Evolutionary conservation across 2,797 vertebrate genomes (phyloP).

Genomic region (Uromys caudimaculatus): DNA sequence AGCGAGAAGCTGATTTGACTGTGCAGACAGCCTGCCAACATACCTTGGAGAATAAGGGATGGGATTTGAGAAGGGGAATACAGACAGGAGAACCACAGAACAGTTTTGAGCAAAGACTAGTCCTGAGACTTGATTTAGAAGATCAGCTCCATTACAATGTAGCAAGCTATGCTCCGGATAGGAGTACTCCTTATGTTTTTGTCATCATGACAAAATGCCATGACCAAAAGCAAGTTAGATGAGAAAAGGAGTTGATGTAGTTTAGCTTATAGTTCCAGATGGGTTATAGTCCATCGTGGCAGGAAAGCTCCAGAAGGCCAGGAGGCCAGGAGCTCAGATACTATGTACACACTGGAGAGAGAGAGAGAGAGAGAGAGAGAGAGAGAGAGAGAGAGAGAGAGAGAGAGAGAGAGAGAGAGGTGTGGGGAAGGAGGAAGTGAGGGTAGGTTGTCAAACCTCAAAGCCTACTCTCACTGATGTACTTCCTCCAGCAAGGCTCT

Average conservation of each 20-base stretch:
- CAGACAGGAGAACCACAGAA: neutral
- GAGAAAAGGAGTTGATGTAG: neutral
- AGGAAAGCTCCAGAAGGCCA: neutral
- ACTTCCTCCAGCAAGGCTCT: neutral
- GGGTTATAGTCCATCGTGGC: neutral
- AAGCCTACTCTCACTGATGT: neutral
- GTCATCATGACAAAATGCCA: neutral
- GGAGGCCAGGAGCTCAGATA: neutral
- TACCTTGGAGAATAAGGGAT: neutral
- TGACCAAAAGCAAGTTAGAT: neutral
- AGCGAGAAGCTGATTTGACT: neutral
- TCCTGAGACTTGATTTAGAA: neutral
- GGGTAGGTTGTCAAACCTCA: too few species aligned
- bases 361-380: neutral
- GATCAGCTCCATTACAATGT: neutral
- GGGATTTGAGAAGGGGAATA: neutral
- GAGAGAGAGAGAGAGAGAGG: neutral
- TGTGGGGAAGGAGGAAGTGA: neutral
- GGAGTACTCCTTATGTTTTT: neutral
- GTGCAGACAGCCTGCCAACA: neutral
- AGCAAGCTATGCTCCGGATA: neutral
- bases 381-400: neutral
- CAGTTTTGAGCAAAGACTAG: neutral
- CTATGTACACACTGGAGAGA: neutral
- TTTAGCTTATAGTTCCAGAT: neutral